Base-by-base conservation (phyloP, 2,113 vertebrate species). In the Elephas maximus region DNA sequence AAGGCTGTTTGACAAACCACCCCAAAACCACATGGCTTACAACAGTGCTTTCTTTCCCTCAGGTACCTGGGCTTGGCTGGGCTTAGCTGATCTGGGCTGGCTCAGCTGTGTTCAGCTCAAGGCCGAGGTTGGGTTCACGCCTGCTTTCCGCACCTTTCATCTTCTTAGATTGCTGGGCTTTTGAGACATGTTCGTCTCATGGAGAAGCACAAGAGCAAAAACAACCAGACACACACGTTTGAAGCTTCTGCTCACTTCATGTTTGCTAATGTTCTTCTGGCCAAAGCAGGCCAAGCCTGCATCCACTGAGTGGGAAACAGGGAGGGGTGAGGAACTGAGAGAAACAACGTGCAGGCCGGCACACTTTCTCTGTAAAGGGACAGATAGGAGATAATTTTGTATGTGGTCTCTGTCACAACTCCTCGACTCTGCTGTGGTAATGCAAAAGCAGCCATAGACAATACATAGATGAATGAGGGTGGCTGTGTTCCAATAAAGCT, bases 271-370 rank as follows among this genome's bases (percentile, higher is more conserved):
- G 1, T 14, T 10, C 63, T 65, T 80, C 53, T 69, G 81, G 62
- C 74, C 81, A 80, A 44, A 83, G 81, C 60, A 83, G 30, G 60
- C 8, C 69, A 76, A 53, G 41, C 9, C 53, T 33, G 18, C 41
- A 12, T 78, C 5, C 14, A 62, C 18, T 48, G n/a, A 62, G 5
- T 15, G 1, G 28, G 37, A 67, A 82, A 30, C 2, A 5, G 33
- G 41, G 73, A 24, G 33, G 48, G 18, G 2, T 5, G 18, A 30
- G 45, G 80, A 62, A 41, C 5, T 17, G 79, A 62, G 53, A 44
- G 26, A 3, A 15, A 51, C 6, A 4, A 18, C 3, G 18, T 26
- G 0, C 1, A 17, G 33, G 20, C 23, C 9, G 4, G 20, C 33
- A 33, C 21, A 7, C 41, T 12, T 62, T n/a, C 45, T 30, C 63